These are phyloP conservation scores for Rhabdomys pumilio DNA, from an alignment of 2,797 vertebrate genomes.

Conservation along the genomic window DNA sequence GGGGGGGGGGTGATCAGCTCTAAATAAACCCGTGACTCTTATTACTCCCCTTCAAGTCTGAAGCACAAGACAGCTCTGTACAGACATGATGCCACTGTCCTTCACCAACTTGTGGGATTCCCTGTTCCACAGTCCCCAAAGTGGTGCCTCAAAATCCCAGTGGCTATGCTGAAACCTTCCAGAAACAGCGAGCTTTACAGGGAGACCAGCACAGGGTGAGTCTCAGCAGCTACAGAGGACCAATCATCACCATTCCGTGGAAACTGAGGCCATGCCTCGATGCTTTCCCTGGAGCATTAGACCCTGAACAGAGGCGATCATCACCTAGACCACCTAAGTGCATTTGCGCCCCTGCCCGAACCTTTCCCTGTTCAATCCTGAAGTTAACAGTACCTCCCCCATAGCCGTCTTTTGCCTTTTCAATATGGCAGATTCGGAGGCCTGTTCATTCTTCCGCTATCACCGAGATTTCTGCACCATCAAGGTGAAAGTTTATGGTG, in stretches of 20 bases:
- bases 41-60: neutral
- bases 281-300: neutral
- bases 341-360: fast-evolving
- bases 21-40: neutral
- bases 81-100: neutral
- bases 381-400: neutral
- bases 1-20: neutral
- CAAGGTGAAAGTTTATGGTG: neutral
- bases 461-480: neutral
- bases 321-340: neutral
- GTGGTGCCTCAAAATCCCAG: neutral
- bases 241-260: neutral
- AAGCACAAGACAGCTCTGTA: neutral
- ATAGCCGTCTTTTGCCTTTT: neutral
- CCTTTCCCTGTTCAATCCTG: neutral
- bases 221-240: no score
- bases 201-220: neutral
- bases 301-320: neutral
- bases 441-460: neutral
- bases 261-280: neutral
- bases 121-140: neutral
- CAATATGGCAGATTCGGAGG: neutral
- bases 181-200: neutral
- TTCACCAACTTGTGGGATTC: neutral
- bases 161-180: neutral